These are phyloP conservation scores for Cherax destructor DNA, from an alignment of 1,140 invertebrate genomes.

Conservation along the genomic window DNA sequence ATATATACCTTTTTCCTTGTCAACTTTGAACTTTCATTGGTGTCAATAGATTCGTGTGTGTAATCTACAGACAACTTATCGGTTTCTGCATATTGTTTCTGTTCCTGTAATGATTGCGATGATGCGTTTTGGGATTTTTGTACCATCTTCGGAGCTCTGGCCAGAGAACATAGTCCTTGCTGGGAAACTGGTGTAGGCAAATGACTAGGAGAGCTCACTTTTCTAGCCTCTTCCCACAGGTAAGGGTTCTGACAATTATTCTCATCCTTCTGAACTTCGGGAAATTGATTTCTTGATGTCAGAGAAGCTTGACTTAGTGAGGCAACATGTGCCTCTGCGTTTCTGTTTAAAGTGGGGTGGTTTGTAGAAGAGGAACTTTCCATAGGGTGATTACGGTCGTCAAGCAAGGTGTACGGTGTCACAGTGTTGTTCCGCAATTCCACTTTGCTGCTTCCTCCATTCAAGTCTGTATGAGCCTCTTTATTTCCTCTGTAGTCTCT, in stretches of 20 bases:
- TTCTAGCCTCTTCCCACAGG: too few relatives aligned
- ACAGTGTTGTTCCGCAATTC: neutral
- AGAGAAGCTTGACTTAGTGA: conserved; percentile 39
- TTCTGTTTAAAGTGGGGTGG: too few relatives aligned
- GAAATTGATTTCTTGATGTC: neutral
- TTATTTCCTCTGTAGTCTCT: neutral
- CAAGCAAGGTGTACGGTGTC: neutral
- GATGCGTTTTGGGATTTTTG: too few relatives aligned
- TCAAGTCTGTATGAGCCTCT: neutral
- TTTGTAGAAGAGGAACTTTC: neutral
- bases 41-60: neutral
- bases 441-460: neutral
- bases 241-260: neutral
- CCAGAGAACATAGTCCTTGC: too few relatives aligned
- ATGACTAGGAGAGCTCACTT: too few relatives aligned
- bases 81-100: too few relatives aligned
- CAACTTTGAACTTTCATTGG: neutral
- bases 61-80: too few relatives aligned
- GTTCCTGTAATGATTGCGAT: too few relatives aligned
- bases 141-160: too few relatives aligned
- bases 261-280: neutral
- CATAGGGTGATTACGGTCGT: neutral
- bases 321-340: neutral
- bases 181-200: too few relatives aligned
- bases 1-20: neutral